Percentiles rank a stretch among this genome's conserved stretches.
These are phyloP conservation scores for Papilio demoleus DNA, from an alignment of 2,888 invertebrate species.

Conservation along the genomic window DNA sequence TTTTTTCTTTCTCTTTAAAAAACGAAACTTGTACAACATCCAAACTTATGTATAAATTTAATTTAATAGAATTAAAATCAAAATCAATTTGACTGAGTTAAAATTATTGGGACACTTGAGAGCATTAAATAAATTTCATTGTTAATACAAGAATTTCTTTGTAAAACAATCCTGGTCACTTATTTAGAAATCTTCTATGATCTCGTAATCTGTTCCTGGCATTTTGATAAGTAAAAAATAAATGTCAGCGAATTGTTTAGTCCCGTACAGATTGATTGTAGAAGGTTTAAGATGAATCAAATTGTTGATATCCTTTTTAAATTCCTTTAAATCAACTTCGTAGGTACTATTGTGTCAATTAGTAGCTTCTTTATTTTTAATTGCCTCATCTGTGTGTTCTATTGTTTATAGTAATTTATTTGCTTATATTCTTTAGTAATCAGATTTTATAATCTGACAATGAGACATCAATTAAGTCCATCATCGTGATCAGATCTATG, in stretches of 20 bases:
- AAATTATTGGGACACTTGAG: too few species aligned
- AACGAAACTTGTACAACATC: not conserved
- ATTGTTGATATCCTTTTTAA: conserved; percentile 22
- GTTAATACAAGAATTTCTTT: conserved; percentile 44
- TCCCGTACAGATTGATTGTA: conserved; percentile 56
- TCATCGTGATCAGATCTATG: conserved; percentile 69
- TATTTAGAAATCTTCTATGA: conserved; percentile 41
- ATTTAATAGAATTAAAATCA: not conserved
- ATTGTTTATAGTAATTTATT: not conserved
- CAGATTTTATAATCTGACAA: conserved; percentile 38
- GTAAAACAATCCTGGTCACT: conserved; percentile 43
- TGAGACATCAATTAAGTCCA: conserved; percentile 49
- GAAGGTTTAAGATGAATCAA: conserved; percentile 39
- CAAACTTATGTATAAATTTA: not conserved
- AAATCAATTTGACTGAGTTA: too few species aligned
- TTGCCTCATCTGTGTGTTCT: not conserved
- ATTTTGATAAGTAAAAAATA: conserved; percentile 67
- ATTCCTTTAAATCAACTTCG: conserved; percentile 15
- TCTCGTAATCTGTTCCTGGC: conserved; percentile 68
- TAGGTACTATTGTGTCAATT: conserved; percentile 24
- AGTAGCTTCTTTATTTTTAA: conserved; percentile 21
- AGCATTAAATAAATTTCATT: conserved; percentile 22
- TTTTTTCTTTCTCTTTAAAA: not conserved
- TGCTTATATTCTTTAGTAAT: conserved; percentile 15
- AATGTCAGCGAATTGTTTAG: conserved; percentile 46